Evolutionary conservation across 2,888 invertebrate species (phyloP).

Genomic region (Ophioninae sp.): DNA sequence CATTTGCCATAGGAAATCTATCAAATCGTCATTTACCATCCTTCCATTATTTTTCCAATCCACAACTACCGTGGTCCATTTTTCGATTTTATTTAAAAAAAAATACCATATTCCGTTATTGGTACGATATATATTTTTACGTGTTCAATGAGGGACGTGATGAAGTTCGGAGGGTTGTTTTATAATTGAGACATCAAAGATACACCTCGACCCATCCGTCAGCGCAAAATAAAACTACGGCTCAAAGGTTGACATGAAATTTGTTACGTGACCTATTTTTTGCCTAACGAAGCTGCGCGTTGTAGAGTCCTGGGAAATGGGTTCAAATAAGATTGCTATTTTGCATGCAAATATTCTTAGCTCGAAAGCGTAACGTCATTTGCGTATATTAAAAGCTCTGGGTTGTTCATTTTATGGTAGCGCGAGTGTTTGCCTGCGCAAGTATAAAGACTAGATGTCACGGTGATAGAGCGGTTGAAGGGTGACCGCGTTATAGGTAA

Average conservation of each 20-base stretch:
- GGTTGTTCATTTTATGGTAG: conserved; percentile 76
- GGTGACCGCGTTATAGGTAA: conserved; percentile 13
- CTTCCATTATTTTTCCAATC: too few species aligned
- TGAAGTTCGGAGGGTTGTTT: background rate
- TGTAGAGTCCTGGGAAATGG: conserved; percentile 72
- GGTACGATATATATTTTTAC: background rate
- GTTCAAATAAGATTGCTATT: conserved; percentile 78
- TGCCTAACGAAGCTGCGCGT: conserved; percentile 67
- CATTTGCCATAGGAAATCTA: too few species aligned
- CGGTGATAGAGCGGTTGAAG: conserved; percentile 23
- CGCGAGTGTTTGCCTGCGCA: conserved; percentile 60
- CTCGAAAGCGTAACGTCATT: conserved; percentile 79
- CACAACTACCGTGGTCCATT: too few species aligned
- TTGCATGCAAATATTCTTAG: conserved; percentile 79
- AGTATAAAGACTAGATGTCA: conserved; percentile 1
- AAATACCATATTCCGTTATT: background rate
- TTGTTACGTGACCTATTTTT: conserved; percentile 63
- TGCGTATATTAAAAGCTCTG: conserved; percentile 77
- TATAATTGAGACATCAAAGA: background rate
- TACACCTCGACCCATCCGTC: background rate
- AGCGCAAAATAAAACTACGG: background rate
- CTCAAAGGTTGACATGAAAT: conserved; percentile 29
- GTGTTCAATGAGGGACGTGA: background rate
- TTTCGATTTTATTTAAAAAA: too few species aligned
- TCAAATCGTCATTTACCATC: too few species aligned